A percentile compares a stretch with the other conserved stretches of the same genome.
Evolutionary conservation across 2,113 vertebrate species (phyloP).

Genomic region (Xenopus laevis): DNA sequence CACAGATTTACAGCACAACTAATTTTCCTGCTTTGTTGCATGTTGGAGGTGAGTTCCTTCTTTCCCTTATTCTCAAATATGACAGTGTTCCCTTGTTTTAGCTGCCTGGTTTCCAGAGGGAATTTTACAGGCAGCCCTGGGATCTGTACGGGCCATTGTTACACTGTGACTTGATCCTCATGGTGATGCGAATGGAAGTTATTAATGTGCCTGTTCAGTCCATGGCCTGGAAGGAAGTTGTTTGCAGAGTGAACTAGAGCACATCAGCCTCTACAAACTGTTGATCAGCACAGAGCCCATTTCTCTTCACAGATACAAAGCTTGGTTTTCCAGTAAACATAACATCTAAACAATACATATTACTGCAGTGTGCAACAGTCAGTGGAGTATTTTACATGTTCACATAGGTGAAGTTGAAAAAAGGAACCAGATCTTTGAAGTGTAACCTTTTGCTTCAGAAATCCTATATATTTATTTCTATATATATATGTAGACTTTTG

Average conservation of each 20-base stretch:
- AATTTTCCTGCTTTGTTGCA: constrained; percentile 11
- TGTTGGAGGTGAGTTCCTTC: constrained; percentile 37
- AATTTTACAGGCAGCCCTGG: too few relatives aligned
- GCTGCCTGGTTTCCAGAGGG: too few relatives aligned
- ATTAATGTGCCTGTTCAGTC: constrained; percentile 17
- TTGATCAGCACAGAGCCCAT: neutral
- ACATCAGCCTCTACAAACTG: constrained; percentile 18
- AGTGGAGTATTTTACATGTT: too few relatives aligned
- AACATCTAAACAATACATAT: too few relatives aligned
- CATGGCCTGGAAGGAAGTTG: constrained; percentile 26
- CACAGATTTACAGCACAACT: constrained; percentile 39
- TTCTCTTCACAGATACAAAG: neutral
- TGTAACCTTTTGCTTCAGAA: too few relatives aligned
- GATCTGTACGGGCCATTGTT: neutral
- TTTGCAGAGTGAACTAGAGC: constrained; percentile 12
- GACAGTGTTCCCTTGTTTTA: too few relatives aligned
- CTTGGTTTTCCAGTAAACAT: too few relatives aligned
- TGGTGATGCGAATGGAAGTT: neutral
- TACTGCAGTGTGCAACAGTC: too few relatives aligned
- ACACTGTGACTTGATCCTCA: neutral
- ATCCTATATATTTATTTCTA: too few relatives aligned
- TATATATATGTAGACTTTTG: too few relatives aligned
- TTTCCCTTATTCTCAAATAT: neutral
- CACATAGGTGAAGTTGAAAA: too few relatives aligned
- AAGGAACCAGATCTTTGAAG: too few relatives aligned